phyloP scores from a whole-genome alignment of 2,888 invertebrate species.

The Eupeodes luniger region DNA sequence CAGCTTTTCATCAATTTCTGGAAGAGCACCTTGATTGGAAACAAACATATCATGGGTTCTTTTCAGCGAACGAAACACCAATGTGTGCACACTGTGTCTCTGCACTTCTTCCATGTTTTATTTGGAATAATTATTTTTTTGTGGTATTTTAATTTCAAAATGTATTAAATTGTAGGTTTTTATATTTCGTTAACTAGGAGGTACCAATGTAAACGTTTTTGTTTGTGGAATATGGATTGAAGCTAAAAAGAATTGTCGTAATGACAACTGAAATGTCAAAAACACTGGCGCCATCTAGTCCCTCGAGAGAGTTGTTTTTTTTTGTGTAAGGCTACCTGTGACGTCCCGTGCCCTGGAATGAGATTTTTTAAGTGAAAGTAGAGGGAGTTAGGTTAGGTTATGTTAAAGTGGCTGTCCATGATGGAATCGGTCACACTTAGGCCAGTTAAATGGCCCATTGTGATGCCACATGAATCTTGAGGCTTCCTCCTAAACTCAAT shows the following conservation, averaged over 20 bases:
- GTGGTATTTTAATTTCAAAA: neutral
- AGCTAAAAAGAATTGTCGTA: constrained; percentile 13
- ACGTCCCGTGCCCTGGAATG: neutral
- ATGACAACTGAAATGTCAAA: neutral
- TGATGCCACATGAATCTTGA: no score
- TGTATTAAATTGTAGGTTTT: constrained; percentile 1
- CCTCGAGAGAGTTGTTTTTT: neutral
- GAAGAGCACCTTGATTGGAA: constrained; percentile 93
- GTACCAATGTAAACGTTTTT: constrained; percentile 39
- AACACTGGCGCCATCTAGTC: neutral
- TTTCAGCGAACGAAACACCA: constrained; percentile 98
- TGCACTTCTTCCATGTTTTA: constrained; percentile 93
- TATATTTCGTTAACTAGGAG: neutral
- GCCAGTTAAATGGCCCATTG: no score
- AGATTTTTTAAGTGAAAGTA: no score
- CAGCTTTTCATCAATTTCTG: constrained; percentile 93
- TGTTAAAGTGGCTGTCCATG: no score
- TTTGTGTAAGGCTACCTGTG: neutral
- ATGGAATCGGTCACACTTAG: no score
- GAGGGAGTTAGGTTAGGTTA: no score
- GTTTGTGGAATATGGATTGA: constrained; percentile 20
- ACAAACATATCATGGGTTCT: constrained; percentile 99
- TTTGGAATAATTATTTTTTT: neutral
- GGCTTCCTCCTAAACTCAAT: no score
- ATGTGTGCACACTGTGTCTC: constrained; percentile 97